phyloP scores from a whole-genome alignment of 2,113 vertebrate species.

The Cichladusa arquata region DNA sequence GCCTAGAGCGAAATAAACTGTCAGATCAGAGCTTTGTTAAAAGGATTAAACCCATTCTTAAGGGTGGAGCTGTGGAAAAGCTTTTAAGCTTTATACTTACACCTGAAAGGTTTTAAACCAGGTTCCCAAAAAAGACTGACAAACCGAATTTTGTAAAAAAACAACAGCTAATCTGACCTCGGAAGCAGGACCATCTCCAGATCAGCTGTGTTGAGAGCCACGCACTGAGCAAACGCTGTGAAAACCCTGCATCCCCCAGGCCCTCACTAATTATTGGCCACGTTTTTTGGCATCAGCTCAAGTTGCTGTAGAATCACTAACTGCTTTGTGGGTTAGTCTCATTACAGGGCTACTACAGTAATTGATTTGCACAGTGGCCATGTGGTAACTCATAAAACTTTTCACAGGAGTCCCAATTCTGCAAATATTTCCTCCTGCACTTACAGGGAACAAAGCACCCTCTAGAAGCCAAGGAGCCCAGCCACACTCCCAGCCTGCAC shows the following conservation, averaged over 20 bases:
- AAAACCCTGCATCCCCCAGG: background rate
- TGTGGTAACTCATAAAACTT: conserved; percentile 55
- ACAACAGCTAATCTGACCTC: background rate
- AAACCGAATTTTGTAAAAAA: background rate
- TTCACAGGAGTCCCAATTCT: background rate
- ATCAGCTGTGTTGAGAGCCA: background rate
- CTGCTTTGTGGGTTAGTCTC: conserved; percentile 35
- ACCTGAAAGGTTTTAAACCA: conserved; percentile 56
- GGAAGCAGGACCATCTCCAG: background rate
- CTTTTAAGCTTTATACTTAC: conserved; percentile 63
- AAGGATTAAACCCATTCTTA: conserved; percentile 68
- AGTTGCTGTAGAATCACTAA: conserved; percentile 48
- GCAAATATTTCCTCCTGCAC: background rate
- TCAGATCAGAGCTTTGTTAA: conserved; percentile 71
- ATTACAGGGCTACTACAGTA: conserved; percentile 41
- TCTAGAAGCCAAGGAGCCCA: background rate
- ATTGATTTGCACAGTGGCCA: conserved; percentile 47
- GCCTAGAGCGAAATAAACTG: conserved; percentile 70
- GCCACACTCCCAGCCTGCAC: background rate
- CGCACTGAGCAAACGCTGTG: fast-evolving
- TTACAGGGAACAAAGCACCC: background rate
- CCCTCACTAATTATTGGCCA: conserved; percentile 8
- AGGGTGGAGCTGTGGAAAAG: conserved; percentile 61
- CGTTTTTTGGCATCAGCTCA: conserved; percentile 35
- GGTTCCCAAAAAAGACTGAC: background rate